Evolutionary conservation across 2,888 invertebrate genomes (phyloP), one percentile per base, ranked within the genome.

Genomic region (Auanema sp.): DNA sequence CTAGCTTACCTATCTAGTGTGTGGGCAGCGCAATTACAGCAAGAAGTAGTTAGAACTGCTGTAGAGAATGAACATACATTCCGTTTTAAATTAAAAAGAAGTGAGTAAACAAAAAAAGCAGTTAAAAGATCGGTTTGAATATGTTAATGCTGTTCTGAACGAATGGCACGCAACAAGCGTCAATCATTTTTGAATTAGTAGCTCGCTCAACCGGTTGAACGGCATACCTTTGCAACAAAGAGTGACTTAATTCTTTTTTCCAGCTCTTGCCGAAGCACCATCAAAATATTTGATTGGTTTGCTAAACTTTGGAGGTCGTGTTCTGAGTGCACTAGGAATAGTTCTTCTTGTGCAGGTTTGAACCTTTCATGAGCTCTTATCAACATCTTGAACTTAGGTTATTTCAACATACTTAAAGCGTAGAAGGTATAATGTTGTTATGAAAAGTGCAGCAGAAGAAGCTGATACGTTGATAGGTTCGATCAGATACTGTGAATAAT

Each of bases 231-330:
- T 10, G 6, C 4, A 23, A 59, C 18, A 25, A n/a, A 16, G 50
- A 8, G 8, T 24, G n/a, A 50, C 8, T 25, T 23, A 3, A 33
- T 40, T 47, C n/a, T n/a, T 21, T 23, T 16, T 58, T 65, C 24
- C 58, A 76, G 76, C 67, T 11, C 47, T 76, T 0, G 42, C 58
- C 12, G 71, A 67, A 41, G 74, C 63, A 11, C 77, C 77, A 0
- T 77, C 77, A 11, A 76, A 77, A 43, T 77, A 76, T 60, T 60
- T 77, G 6, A 68, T 77, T 16, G 77, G 75, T 11, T 58, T 74
- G 11, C 58, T 77, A 47, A 77, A 72, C 24, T 77, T 75, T 52
- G 68, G 65, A 12, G 77, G 77, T 23, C 69, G 77, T 8, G 64
- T 76, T 40, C 49, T 76, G 14, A 69, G 69, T 40, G 77, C 77